Evolutionary conservation across 1,140 invertebrate species (phyloP), one percentile per base, ranked within the genome.

Genomic region (Bactericera cockerelli): DNA sequence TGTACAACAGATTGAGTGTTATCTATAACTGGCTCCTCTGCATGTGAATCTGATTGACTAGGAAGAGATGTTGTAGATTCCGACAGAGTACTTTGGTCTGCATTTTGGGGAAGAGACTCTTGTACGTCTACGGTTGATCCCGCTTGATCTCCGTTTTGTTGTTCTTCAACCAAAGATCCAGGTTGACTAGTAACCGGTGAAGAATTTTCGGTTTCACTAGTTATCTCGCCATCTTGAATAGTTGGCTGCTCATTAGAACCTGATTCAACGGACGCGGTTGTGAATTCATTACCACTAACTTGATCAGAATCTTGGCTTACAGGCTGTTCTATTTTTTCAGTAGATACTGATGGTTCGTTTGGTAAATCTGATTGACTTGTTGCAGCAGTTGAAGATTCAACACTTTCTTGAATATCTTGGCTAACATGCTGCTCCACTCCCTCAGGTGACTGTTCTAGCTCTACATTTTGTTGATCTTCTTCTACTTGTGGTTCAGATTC

Each of bases 101-200:
- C 63, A 53, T 61, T 60, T 61, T 57, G 63, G 14, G 38, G 25
- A 53, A 22, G 38, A 56, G 56, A 19, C 53, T 55, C 24, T 4
- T 31, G 4, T 13, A 13, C 4, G 4, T 13, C 28, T 31, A 6
- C 28, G 21, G 59, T 28, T 24, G 42, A 49, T 36, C 36, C 58
- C 26, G 59, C 55, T 57, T 58, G 21, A 56, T 63, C 63, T 60
- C 61, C 39, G 19, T 16, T 49, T 16, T 6, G 42, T 16, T 49
- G 42, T 16, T 49, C 42, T n/a, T 49, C 42, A 19, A 22, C 42
- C 19, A 22, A 49, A 4, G 22, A 49, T 10, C 19, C 42, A 49
- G 42, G 8, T 49, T 6, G 42, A 22, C 4, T 49, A 8, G 42
- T 22, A 6, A 16, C 42, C 8, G 42, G n/a, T 16, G 42, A 6